Base-by-base conservation (phyloP, 2,888 invertebrate genomes). In the Cylindroiulus punctatus region DNA sequence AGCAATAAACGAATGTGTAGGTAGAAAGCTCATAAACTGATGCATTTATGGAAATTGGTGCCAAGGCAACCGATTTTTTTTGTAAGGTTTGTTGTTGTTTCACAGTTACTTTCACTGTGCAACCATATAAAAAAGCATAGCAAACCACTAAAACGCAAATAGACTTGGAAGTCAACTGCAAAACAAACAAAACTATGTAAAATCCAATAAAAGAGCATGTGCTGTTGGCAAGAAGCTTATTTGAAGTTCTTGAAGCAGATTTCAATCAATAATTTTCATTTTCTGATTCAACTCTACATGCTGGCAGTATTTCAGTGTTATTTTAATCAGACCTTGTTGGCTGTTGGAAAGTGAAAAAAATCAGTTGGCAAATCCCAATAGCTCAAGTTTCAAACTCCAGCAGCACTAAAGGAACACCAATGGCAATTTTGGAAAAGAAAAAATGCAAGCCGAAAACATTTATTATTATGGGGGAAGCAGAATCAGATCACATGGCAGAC, bases 31-130 rank as follows among this genome's bases (percentile, higher is more conserved):
- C 52, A 52, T 52, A 52, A 52, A 57, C 57, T 22, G 57, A 22
- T 57, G 57, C 57, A 57, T 57, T 57, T 57, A 10, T 22, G 22
- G 22, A n/a, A 57, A 57, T 57, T 57, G 57, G 57, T 57, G 57
- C 22, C 57, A 57, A n/a, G 57, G 57, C 52, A 52, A 52, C 14
- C 17, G n/a, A n/a, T n/a, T n/a, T n/a, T n/a, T n/a, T n/a, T n/a
- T n/a, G n/a, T n/a, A n/a, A n/a, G n/a, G n/a, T n/a, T n/a, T n/a
- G n/a, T n/a, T n/a, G n/a, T n/a, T n/a, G n/a, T n/a, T n/a, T n/a
- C n/a, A n/a, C n/a, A n/a, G n/a, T n/a, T n/a, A n/a, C n/a, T n/a
- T n/a, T n/a, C n/a, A n/a, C n/a, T n/a, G n/a, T n/a, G n/a, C n/a
- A n/a, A n/a, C n/a, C n/a, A n/a, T n/a, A n/a, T n/a, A n/a, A n/a